Evolutionary conservation across 2,888 invertebrate species (phyloP).

Genomic region (Germaria angustata): DNA sequence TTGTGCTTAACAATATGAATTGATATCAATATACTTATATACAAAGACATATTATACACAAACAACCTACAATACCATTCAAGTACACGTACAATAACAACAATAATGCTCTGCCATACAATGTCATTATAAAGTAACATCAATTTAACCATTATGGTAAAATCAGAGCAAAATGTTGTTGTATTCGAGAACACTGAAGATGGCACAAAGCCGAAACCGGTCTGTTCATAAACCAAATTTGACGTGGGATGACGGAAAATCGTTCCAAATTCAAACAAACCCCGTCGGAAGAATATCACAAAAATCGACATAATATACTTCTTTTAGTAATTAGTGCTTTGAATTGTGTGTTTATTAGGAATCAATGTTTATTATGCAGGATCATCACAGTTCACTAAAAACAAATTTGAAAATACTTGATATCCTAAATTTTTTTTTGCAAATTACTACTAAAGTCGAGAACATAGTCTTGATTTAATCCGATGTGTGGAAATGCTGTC

Average conservation of each 20-base stretch:
- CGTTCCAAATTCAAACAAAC: too few relatives aligned
- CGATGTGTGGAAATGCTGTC: too few relatives aligned
- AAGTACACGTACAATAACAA: not conserved
- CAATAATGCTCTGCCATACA: not conserved
- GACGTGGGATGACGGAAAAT: too few relatives aligned
- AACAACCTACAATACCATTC: not conserved
- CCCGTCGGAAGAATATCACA: too few relatives aligned
- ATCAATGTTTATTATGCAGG: not conserved
- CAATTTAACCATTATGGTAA: slow-evolving; percentile 29
- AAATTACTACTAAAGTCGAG: too few relatives aligned
- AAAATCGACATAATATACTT: slow-evolving; percentile 3
- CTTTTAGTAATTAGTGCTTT: too few relatives aligned
- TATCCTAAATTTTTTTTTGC: too few relatives aligned
- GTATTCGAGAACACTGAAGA: too few relatives aligned
- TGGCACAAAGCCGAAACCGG: too few relatives aligned
- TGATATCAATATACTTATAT: not conserved
- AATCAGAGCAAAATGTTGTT: slow-evolving; percentile 32
- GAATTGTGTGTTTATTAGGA: slow-evolving; percentile 15
- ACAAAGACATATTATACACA: not conserved
- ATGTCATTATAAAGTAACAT: slow-evolving; percentile 31
- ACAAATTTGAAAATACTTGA: too few relatives aligned
- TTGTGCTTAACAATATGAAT: not conserved
- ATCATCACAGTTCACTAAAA: slow-evolving; percentile 4
- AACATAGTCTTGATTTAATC: too few relatives aligned
- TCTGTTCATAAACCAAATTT: too few relatives aligned